Percentiles rank a stretch among this genome's conserved stretches.
phyloP scores from a whole-genome alignment of 2,113 vertebrate genomes.

The Acanthisitta chloris region DNA sequence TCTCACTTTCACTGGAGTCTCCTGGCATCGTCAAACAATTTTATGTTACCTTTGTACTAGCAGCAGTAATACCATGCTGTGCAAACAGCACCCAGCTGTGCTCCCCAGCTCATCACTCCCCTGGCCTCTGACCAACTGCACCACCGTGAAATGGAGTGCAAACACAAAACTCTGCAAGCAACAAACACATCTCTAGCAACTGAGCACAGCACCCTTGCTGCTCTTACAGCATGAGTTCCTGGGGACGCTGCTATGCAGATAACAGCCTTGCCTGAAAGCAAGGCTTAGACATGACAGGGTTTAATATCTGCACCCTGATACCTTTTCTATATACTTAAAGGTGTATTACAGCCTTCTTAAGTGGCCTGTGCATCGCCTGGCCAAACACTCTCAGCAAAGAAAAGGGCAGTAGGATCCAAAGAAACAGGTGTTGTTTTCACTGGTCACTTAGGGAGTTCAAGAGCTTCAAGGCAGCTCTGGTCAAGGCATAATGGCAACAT shows the following conservation, averaged over 20 bases:
- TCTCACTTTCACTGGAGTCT: neutral
- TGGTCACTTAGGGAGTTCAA: neutral
- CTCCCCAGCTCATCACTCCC: neutral
- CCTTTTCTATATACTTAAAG: neutral
- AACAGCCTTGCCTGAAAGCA: neutral
- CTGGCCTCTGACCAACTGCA: neutral
- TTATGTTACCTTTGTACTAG: neutral
- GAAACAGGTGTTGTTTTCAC: neutral
- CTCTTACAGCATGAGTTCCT: fast-evolving
- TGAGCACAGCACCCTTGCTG: neutral
- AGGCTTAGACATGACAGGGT: neutral
- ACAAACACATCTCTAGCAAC: neutral
- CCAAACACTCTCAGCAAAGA: neutral
- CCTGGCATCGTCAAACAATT: neutral
- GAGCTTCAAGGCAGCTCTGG: neutral
- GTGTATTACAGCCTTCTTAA: neutral
- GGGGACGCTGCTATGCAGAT: fast-evolving
- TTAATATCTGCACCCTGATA: fast-evolving
- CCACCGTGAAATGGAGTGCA: neutral
- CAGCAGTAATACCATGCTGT: neutral
- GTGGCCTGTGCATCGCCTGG: neutral
- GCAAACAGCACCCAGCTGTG: neutral
- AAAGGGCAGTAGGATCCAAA: neutral
- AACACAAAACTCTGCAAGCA: neutral
- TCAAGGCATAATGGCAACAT: neutral